Conservation (phyloP, 2,888 invertebrate species). For the Meteorus colon region DNA sequence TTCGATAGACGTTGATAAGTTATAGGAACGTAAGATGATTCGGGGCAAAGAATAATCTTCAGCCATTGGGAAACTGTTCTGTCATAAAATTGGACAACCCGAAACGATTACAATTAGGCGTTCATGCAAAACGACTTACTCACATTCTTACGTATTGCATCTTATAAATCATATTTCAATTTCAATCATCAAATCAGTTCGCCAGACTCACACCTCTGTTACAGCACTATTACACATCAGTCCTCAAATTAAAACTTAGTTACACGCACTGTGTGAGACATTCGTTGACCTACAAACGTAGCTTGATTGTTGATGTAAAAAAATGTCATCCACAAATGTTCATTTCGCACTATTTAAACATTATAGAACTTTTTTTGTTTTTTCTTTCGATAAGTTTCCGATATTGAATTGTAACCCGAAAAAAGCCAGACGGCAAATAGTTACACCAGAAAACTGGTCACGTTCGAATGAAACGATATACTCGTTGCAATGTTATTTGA, state of each 20-base stretch:
- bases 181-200: constrained; percentile 24
- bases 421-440: constrained; percentile 69
- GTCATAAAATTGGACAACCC: constrained; percentile 53
- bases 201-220: constrained; percentile 55
- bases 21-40: background rate
- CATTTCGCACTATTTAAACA: constrained; percentile 74
- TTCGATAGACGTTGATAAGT: constrained; percentile 35
- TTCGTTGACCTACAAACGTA: constrained; percentile 72
- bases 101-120: constrained; percentile 48
- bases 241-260: constrained; percentile 66
- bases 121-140: constrained; percentile 41
- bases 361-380: constrained; percentile 70
- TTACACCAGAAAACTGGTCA: constrained; percentile 57
- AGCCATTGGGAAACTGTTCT: constrained; percentile 25
- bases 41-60: constrained; percentile 37
- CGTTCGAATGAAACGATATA: constrained; percentile 26
- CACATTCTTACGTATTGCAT: constrained; percentile 43
- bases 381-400: constrained; percentile 72
- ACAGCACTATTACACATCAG: constrained; percentile 50
- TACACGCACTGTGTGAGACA: constrained; percentile 72
- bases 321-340: constrained; percentile 69
- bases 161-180: constrained; percentile 28
- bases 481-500: background rate
- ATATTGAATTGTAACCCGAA: constrained; percentile 71
- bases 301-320: constrained; percentile 69